Evolutionary conservation across 2,113 vertebrate genomes (phyloP).

Genomic region (Hypanus sabinus): DNA sequence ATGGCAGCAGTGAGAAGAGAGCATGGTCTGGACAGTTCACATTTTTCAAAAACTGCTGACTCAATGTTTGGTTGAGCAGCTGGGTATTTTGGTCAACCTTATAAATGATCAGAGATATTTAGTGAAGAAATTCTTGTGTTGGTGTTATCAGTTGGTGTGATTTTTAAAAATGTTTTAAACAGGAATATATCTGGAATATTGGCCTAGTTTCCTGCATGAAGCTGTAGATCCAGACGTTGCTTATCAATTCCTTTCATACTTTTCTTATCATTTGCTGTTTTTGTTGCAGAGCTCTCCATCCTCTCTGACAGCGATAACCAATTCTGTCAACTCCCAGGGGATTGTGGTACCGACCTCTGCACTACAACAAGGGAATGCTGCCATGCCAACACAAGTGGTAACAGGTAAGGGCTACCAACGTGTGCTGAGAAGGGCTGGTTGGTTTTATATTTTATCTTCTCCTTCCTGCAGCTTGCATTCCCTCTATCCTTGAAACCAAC

Average conservation of each 20-base stretch:
- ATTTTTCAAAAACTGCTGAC: not conserved
- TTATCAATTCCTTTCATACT: not conserved
- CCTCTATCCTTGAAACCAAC: not conserved
- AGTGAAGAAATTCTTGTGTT: not conserved
- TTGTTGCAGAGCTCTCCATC: constrained; percentile 87
- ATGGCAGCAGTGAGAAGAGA: too few species aligned
- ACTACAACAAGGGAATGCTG: constrained; percentile 75
- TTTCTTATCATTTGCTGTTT: constrained; percentile 25
- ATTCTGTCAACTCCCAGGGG: constrained; percentile 73
- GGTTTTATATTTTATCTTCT: not conserved
- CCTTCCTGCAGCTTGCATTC: too few species aligned
- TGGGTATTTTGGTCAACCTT: not conserved
- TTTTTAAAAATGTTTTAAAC: not conserved
- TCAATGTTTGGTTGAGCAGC: too few species aligned
- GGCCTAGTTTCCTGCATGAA: not conserved
- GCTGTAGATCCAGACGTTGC: not conserved
- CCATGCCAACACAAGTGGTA: constrained; percentile 83
- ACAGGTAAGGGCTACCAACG: constrained; percentile 63
- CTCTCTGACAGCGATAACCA: constrained; percentile 77
- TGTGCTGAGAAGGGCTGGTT: not conserved
- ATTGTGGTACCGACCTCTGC: constrained; percentile 78
- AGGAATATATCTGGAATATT: not conserved
- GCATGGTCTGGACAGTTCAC: too few species aligned
- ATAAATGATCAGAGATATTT: not conserved
- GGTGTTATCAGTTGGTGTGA: not conserved